These are phyloP conservation scores for Pseudonaja textilis DNA, from an alignment of 2,113 vertebrate species.

Conservation along the genomic window DNA sequence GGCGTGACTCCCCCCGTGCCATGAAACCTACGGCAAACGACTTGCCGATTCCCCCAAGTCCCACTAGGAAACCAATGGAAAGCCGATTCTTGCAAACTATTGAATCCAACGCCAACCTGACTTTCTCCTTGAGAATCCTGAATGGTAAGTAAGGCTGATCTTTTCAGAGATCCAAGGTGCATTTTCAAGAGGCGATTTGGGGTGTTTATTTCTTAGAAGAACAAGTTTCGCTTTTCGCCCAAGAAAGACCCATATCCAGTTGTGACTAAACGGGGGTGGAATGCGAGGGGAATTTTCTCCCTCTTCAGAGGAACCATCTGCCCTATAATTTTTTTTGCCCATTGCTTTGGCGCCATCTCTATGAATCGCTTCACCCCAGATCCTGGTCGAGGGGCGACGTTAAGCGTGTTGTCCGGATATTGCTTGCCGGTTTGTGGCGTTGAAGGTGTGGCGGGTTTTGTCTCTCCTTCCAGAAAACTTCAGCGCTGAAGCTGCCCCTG, in stretches of 20 bases:
- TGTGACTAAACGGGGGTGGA: no score
- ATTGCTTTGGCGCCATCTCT: background rate
- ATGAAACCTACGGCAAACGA: background rate
- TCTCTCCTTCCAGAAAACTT: conserved; percentile 10
- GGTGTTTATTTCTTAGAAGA: no score
- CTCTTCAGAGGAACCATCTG: background rate
- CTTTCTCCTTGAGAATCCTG: conserved; percentile 48
- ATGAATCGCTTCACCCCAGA: background rate
- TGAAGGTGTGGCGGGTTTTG: background rate
- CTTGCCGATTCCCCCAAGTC: background rate
- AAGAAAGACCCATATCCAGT: no score
- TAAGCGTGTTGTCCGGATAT: background rate
- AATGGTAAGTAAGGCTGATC: conserved; percentile 48
- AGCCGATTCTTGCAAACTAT: rapidly evolving
- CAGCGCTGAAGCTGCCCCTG: rapidly evolving
- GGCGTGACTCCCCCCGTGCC: background rate
- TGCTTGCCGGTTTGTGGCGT: background rate
- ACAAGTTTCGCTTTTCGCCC: no score
- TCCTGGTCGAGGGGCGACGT: background rate
- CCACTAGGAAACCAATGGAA: rapidly evolving
- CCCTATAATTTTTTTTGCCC: background rate
- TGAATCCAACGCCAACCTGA: background rate
- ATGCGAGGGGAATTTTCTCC: background rate
- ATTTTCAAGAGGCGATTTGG: no score
- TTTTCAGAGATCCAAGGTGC: no score